Evolutionary conservation across 2,797 vertebrate species (phyloP).

Genomic region (Pogonophryne albipinna): DNA sequence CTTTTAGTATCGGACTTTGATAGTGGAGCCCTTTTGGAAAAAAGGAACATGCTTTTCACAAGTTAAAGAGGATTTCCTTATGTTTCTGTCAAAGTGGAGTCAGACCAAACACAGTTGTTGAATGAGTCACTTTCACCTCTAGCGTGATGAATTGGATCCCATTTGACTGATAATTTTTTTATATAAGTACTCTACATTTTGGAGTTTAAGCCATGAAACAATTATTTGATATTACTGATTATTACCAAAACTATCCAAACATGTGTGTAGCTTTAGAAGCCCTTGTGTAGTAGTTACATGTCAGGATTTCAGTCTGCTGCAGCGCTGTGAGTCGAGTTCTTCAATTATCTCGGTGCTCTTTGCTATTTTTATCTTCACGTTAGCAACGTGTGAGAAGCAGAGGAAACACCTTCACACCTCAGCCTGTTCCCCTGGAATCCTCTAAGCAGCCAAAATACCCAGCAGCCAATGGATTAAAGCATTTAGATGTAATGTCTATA

Average conservation of each 20-base stretch:
- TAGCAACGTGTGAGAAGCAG: conserved; percentile 52
- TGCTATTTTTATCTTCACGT: conserved; percentile 69
- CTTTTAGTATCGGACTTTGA: conserved; percentile 6
- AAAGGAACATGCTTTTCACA: background rate
- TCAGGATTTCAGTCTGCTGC: conserved; percentile 32
- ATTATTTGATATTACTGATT: background rate
- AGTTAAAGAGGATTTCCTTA: background rate
- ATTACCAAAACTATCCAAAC: background rate
- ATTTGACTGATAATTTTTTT: background rate
- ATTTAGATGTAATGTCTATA: background rate
- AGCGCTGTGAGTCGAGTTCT: conserved; percentile 36
- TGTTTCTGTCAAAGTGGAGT: background rate
- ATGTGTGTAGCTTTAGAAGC: conserved; percentile 10
- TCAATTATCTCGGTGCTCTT: conserved; percentile 64
- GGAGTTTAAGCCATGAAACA: conserved; percentile 2
- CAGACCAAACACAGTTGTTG: background rate
- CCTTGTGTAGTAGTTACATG: conserved; percentile 25
- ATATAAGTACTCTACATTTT: background rate
- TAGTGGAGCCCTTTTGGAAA: background rate
- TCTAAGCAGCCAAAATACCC: background rate
- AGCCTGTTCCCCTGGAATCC: conserved; percentile 34
- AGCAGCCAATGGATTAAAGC: background rate
- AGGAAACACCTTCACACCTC: conserved; percentile 78
- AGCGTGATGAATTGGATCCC: background rate
- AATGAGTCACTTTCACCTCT: background rate